Evolutionary conservation across 92 coral and sea anemone species (phyloP).

Genomic region (Paramuricea clavata): DNA sequence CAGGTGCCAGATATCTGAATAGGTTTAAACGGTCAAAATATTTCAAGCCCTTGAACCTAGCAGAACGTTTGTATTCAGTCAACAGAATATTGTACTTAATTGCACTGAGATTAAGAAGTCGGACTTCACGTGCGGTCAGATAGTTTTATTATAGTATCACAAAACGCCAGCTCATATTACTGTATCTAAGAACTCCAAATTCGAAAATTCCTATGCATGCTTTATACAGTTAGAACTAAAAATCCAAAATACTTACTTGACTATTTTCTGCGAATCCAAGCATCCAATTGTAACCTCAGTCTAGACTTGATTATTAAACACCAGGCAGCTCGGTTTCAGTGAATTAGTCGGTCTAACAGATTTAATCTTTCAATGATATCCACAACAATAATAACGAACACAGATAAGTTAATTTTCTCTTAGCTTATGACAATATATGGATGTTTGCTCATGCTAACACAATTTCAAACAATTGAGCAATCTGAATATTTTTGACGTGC

Average conservation of each 20-base stretch:
- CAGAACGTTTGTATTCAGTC: too few species aligned
- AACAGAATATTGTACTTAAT: too few species aligned
- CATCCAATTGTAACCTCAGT: not conserved
- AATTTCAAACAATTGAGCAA: slow-evolving; percentile 7
- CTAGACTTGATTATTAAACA: not conserved
- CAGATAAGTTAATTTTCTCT: not conserved
- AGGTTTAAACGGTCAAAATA: too few species aligned
- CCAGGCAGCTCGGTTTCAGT: not conserved
- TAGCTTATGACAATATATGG: not conserved
- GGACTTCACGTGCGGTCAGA: too few species aligned
- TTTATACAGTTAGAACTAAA: not conserved
- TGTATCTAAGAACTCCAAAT: not conserved
- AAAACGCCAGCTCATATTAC: not conserved
- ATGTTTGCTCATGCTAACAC: not conserved
- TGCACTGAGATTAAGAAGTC: not conserved
- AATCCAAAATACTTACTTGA: not conserved
- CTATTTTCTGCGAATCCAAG: not conserved
- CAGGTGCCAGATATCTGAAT: too few species aligned
- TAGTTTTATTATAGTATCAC: not conserved
- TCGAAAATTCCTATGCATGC: not conserved
- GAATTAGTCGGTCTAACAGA: not conserved
- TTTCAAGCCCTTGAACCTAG: too few species aligned
- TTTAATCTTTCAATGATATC: not conserved
- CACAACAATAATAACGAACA: too few species aligned
- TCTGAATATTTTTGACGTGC: not conserved